Conservation (phyloP, 2,888 invertebrate species). For the Proisotoma minuta region DNA sequence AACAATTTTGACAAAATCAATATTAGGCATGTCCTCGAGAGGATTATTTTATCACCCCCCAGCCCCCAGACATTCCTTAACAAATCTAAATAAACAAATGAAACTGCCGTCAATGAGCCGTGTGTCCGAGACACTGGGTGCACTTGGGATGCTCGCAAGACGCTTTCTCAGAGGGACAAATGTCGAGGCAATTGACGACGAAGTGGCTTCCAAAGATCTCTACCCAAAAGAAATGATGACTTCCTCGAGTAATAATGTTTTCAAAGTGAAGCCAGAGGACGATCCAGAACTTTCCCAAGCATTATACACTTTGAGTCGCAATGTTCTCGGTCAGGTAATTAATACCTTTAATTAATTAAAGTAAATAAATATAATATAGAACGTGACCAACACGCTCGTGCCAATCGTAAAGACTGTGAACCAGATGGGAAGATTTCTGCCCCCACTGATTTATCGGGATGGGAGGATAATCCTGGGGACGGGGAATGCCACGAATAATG, state of each 20-base stretch:
- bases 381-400: slow-evolving; percentile 74
- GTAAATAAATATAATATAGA: slow-evolving; percentile 52
- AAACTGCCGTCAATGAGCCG: slow-evolving; percentile 43
- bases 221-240: slow-evolving; percentile 10
- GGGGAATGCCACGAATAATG: slow-evolving; percentile 46
- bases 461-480: slow-evolving; percentile 46
- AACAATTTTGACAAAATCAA: background rate
- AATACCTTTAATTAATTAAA: slow-evolving; percentile 7
- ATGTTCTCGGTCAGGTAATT: slow-evolving; percentile 59
- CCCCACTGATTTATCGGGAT: slow-evolving; percentile 48
- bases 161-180: slow-evolving; percentile 77
- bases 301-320: slow-evolving; percentile 73
- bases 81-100: slow-evolving; percentile 5
- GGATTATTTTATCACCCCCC: background rate
- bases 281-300: slow-evolving; percentile 65
- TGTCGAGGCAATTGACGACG: slow-evolving; percentile 26
- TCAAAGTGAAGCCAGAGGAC: slow-evolving; percentile 37
- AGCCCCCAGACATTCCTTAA: background rate
- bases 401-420: slow-evolving; percentile 59
- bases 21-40: background rate
- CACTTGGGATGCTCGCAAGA: slow-evolving; percentile 78
- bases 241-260: background rate
- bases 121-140: slow-evolving; percentile 62
- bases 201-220: slow-evolving; percentile 13
- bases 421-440: slow-evolving; percentile 47